Conservation (phyloP, 1,140 invertebrate species). For the Drosophila tristis region DNA sequence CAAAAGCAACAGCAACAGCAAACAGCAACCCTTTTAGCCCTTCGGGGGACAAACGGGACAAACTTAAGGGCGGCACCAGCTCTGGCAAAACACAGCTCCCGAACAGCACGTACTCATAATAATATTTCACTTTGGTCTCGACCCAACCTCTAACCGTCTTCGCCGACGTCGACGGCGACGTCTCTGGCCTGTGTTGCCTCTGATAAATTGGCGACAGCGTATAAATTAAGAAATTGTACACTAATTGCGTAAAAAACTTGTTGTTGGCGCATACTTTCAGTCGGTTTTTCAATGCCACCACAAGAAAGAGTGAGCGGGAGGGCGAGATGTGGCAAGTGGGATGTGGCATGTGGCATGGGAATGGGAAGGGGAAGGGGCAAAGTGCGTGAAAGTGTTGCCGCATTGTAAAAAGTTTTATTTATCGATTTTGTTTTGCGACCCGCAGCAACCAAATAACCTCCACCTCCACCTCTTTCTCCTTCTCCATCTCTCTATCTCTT, state of each 20-base stretch:
- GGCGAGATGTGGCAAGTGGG: background rate
- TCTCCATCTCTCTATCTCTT: too few relatives aligned
- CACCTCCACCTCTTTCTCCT: background rate
- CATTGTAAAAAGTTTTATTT: slow-evolving; percentile 76
- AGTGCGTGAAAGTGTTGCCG: slow-evolving; percentile 79
- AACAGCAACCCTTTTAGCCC: slow-evolving; percentile 63
- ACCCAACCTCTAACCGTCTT: slow-evolving; percentile 14
- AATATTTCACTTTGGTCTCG: slow-evolving; percentile 71
- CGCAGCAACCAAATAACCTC: slow-evolving; percentile 57
- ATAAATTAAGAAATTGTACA: slow-evolving; percentile 84
- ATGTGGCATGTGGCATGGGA: background rate
- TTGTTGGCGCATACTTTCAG: slow-evolving; percentile 71
- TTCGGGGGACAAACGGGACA: slow-evolving; percentile 26
- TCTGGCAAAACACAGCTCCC: slow-evolving; percentile 26
- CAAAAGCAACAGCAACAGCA: background rate
- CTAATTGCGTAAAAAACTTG: slow-evolving; percentile 83
- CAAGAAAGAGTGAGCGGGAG: slow-evolving; percentile 23
- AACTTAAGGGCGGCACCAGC: slow-evolving; percentile 52
- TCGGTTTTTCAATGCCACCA: slow-evolving; percentile 73
- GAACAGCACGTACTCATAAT: slow-evolving; percentile 73
- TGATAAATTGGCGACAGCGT: slow-evolving; percentile 83
- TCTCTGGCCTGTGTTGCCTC: slow-evolving; percentile 47
- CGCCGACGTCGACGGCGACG: background rate
- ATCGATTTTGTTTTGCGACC: slow-evolving; percentile 77
- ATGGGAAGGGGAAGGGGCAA: slow-evolving; percentile 21